Percentiles rank a stretch among this genome's conserved stretches.
phyloP scores from a whole-genome alignment of 2,888 invertebrate species.

The Phania funesta region DNA sequence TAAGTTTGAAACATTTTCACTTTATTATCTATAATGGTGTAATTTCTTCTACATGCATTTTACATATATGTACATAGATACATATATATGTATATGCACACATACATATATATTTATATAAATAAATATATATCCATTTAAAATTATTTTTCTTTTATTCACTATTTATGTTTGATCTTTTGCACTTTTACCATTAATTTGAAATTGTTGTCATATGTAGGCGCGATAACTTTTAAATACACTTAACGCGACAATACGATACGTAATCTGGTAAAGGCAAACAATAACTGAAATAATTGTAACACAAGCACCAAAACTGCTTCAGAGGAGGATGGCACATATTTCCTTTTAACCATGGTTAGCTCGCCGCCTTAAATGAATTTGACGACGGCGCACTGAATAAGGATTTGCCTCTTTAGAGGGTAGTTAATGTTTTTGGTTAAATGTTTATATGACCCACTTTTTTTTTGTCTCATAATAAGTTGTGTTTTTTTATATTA shows the following conservation, averaged over 20 bases:
- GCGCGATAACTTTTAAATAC: conserved; percentile 30
- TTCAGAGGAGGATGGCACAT: conserved; percentile 7
- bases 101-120: neutral
- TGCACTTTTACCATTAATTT: neutral
- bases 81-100: neutral
- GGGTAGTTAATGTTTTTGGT: neutral
- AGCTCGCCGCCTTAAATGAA: neutral
- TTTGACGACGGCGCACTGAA: conserved; percentile 22
- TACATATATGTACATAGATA: too few species aligned
- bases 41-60: too few species aligned
- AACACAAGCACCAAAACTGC: neutral
- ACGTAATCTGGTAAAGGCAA: conserved; percentile 40
- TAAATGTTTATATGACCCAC: neutral
- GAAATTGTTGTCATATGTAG: neutral
- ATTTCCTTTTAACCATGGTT: neutral
- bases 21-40: too few species aligned
- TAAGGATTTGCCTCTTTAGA: neutral
- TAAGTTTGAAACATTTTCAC: too few species aligned
- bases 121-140: neutral
- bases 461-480: neutral
- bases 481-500: neutral
- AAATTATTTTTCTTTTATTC: neutral
- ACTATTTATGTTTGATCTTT: neutral
- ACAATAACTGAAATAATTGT: conserved; percentile 44
- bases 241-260: conserved; percentile 18